Conservation (phyloP, 2,113 vertebrate species). For the Tupaia chinensis region DNA sequence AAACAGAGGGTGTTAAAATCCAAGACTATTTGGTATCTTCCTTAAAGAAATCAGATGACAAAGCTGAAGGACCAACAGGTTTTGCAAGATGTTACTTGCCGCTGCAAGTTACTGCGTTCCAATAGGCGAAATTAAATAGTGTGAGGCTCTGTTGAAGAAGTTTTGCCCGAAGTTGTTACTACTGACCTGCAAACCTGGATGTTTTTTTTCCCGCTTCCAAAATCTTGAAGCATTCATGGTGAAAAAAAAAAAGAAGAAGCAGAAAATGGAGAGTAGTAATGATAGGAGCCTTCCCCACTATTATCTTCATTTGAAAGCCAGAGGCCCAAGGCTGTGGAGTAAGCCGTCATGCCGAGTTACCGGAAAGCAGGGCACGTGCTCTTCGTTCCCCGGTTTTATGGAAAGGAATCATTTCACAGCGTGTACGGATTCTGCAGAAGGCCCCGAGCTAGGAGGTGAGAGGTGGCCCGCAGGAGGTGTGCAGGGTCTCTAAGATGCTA, state of each 20-base stretch:
- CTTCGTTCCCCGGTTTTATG: conserved; percentile 85
- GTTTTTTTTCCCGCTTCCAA: conserved; percentile 57
- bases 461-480: conserved; percentile 83
- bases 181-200: conserved; percentile 71
- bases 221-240: conserved; percentile 58
- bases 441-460: conserved; percentile 84
- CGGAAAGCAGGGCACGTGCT: conserved; percentile 73
- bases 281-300: conserved; percentile 41
- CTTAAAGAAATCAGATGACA: conserved; percentile 62
- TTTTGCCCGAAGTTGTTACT: conserved; percentile 67
- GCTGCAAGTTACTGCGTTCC: conserved; percentile 67
- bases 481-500: conserved; percentile 84
- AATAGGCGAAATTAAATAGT: conserved; percentile 54
- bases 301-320: conserved; percentile 71
- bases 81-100: conserved; percentile 67
- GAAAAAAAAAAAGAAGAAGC: background rate
- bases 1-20: conserved; percentile 63
- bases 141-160: background rate
- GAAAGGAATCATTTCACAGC: conserved; percentile 81
- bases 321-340: conserved; percentile 67
- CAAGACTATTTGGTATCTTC: conserved; percentile 38
- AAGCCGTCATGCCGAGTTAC: conserved; percentile 83
- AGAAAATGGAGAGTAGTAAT: conserved; percentile 12
- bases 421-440: conserved; percentile 66
- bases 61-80: background rate